Percentiles rank a stretch among this genome's conserved stretches.
Conservation (phyloP, 1,140 invertebrate genomes). For the Drosophila mojavensis region DNA sequence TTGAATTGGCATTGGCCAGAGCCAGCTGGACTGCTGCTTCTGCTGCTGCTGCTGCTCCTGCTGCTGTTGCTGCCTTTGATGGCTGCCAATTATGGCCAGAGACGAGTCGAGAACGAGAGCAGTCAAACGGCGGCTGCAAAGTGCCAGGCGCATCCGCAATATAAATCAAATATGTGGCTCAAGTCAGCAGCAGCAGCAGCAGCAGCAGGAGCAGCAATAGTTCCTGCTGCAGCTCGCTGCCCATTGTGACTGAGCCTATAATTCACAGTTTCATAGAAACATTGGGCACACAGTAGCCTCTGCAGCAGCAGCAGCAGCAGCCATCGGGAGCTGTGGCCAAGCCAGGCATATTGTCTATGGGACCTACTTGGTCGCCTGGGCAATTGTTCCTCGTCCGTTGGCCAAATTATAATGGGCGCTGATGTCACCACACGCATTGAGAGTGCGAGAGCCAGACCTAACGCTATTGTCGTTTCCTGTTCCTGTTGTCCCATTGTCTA, state of each 20-base stretch:
- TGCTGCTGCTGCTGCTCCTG: background rate
- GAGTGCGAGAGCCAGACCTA: slow-evolving; percentile 21
- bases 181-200: slow-evolving; percentile 11
- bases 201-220: too few species aligned
- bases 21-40: slow-evolving; percentile 4
- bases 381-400: slow-evolving; percentile 40
- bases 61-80: background rate
- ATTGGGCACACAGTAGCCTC: slow-evolving; percentile 23
- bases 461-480: slow-evolving; percentile 73
- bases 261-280: slow-evolving; percentile 38
- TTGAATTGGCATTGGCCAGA: background rate
- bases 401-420: slow-evolving; percentile 65
- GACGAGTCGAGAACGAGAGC: slow-evolving; percentile 10
- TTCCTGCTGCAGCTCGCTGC: slow-evolving; percentile 17
- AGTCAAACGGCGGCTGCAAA: slow-evolving; percentile 38
- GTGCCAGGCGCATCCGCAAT: slow-evolving; percentile 73
- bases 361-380: slow-evolving; percentile 19
- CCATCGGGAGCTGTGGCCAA: slow-evolving; percentile 53
- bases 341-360: slow-evolving; percentile 9
- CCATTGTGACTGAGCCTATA: slow-evolving; percentile 55
- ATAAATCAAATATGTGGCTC: slow-evolving; percentile 63
- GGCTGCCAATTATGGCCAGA: slow-evolving; percentile 14
- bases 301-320: slow-evolving; percentile 63
- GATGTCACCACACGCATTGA: slow-evolving; percentile 72
- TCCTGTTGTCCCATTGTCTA: slow-evolving; percentile 68